Conservation (phyloP, 2,888 invertebrate species). For the Calliphora vomitoria region DNA sequence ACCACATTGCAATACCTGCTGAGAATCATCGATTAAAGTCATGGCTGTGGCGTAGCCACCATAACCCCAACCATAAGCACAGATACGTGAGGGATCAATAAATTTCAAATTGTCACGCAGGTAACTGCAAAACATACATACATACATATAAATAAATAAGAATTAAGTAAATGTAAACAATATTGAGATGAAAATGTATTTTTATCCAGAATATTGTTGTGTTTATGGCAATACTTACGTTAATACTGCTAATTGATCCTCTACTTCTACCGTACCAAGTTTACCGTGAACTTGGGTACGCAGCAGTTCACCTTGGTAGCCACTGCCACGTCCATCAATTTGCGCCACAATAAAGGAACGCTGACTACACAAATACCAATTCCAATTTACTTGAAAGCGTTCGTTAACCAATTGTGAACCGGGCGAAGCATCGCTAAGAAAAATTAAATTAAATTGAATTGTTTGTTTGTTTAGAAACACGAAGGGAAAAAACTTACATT, state of each 20-base stretch:
- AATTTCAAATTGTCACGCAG: slow-evolving; percentile 92
- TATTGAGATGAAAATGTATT: not conserved
- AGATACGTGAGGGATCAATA: slow-evolving; percentile 92
- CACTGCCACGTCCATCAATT: slow-evolving; percentile 95
- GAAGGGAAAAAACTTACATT: slow-evolving; percentile 87
- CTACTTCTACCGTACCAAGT: slow-evolving; percentile 90
- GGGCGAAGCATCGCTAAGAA: slow-evolving; percentile 90
- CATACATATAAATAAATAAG: no score
- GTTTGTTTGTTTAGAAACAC: not conserved
- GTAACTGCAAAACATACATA: slow-evolving; percentile 85
- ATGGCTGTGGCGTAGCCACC: slow-evolving; percentile 94
- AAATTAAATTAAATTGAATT: not conserved
- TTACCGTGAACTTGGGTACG: slow-evolving; percentile 90
- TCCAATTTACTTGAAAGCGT: slow-evolving; percentile 92
- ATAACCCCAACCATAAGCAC: slow-evolving; percentile 94
- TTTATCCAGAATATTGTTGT: not conserved
- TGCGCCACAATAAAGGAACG: slow-evolving; percentile 94
- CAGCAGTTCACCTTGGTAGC: slow-evolving; percentile 91
- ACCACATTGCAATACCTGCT: slow-evolving; percentile 92
- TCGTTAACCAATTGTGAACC: slow-evolving; percentile 94
- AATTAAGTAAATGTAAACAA: not conserved
- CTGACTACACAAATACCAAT: slow-evolving; percentile 92
- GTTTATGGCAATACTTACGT: slow-evolving; percentile 85
- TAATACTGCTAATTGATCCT: slow-evolving; percentile 90
- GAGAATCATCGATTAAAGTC: slow-evolving; percentile 91